phyloP scores from a whole-genome alignment of 2,888 invertebrate species.

The Ormyrus rosae region DNA sequence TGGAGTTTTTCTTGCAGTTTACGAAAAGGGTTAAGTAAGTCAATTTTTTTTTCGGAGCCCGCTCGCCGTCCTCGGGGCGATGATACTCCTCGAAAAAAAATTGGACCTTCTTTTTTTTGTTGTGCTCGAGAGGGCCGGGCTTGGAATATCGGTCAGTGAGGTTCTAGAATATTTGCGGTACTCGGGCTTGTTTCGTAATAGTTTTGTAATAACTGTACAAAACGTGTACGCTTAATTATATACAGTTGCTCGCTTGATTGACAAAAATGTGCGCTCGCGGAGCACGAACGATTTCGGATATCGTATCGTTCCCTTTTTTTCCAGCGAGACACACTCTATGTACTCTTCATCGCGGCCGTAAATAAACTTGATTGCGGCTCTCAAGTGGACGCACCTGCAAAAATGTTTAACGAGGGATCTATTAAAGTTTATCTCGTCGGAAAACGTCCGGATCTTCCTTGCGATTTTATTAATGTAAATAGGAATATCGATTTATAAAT shows the following conservation, averaged over 20 bases:
- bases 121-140: neutral
- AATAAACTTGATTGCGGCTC: conserved; percentile 16
- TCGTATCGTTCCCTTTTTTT: neutral
- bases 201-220: conserved; percentile 53
- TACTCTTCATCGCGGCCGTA: conserved; percentile 4
- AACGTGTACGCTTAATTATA: conserved; percentile 29
- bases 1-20: conserved; percentile 32
- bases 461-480: neutral
- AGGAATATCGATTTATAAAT: neutral
- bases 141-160: conserved; percentile 40
- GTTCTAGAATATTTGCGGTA: conserved; percentile 31
- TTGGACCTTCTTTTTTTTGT: neutral
- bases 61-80: no score
- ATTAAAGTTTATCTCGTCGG: neutral
- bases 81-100: no score
- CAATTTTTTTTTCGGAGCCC: conserved; percentile 16
- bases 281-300: no score
- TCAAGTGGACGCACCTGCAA: neutral
- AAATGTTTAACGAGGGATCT: conserved; percentile 13
- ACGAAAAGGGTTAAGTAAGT: conserved; percentile 38
- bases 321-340: neutral
- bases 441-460: neutral
- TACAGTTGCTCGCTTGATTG: neutral
- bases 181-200: conserved; percentile 46
- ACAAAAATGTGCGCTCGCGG: neutral